Percentiles rank a stretch among this genome's conserved stretches.
Conservation (phyloP, 2,888 invertebrate genomes). For the Drosophila yooni region DNA sequence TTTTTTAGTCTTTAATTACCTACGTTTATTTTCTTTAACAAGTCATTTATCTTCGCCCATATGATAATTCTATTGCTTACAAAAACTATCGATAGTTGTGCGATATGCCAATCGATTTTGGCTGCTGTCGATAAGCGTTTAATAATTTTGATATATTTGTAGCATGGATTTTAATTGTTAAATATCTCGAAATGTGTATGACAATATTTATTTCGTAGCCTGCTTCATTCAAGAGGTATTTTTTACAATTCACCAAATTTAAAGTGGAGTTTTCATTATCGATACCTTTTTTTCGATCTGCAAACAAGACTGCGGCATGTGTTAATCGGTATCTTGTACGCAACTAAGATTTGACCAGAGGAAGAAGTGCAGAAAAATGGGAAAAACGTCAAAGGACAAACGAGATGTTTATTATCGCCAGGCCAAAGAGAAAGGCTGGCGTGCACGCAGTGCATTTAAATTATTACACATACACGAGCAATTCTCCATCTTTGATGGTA, state of each 20-base stretch:
- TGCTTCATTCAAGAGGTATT: neutral
- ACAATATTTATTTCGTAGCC: neutral
- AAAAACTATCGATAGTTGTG: slow-evolving; percentile 30
- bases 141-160: neutral
- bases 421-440: slow-evolving; percentile 99
- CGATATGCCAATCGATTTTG: neutral
- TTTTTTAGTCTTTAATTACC: slow-evolving; percentile 21
- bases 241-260: neutral
- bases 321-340: neutral
- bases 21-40: slow-evolving; percentile 29
- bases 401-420: slow-evolving; percentile 98
- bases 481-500: slow-evolving; percentile 94
- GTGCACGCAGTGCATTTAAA: slow-evolving; percentile 99
- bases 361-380: slow-evolving; percentile 88
- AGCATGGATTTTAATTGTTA: neutral
- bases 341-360: neutral
- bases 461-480: slow-evolving; percentile 97
- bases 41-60: slow-evolving; percentile 46
- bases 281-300: neutral
- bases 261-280: neutral
- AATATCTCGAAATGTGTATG: neutral
- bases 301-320: neutral
- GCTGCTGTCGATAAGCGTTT: neutral
- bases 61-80: slow-evolving; percentile 38
- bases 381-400: slow-evolving; percentile 98